A percentile compares a stretch with the other conserved stretches of the same genome.
These are phyloP conservation scores for Silurus lanzhouensis DNA, from an alignment of 2,797 vertebrate genomes.

Conservation along the genomic window DNA sequence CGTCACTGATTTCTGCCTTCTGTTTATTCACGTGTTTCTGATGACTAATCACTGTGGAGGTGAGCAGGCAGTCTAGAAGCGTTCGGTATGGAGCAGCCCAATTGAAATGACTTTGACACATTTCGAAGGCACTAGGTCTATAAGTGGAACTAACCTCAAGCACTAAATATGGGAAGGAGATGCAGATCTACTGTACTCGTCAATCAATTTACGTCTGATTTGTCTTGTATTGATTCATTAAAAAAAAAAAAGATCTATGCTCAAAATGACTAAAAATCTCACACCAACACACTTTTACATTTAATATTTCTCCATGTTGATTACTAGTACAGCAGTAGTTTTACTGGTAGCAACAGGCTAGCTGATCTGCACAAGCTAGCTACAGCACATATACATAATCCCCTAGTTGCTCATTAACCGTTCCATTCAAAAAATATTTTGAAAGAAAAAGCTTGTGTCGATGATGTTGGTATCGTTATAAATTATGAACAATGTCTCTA, in stretches of 20 bases:
- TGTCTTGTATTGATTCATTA: background rate
- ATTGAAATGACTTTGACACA: background rate
- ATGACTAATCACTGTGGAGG: conserved; percentile 4
- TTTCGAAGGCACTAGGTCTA: background rate
- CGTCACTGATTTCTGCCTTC: background rate
- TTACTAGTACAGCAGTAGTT: background rate
- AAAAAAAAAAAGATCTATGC: background rate
- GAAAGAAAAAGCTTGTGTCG: background rate
- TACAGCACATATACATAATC: background rate
- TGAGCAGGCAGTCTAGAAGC: background rate
- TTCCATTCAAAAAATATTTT: background rate
- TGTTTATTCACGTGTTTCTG: background rate
- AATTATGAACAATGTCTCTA: no score
- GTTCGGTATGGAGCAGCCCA: background rate
- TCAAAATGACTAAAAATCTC: background rate
- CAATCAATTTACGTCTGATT: background rate
- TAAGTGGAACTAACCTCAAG: background rate
- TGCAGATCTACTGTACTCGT: background rate
- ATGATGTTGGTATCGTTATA: no score
- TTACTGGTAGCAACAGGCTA: background rate
- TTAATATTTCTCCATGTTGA: background rate
- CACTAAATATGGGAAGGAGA: background rate
- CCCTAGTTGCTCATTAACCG: background rate
- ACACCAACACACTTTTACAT: background rate
- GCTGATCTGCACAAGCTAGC: background rate